phyloP scores from a whole-genome alignment of 2,113 vertebrate genomes.

The Eleginops maclovinus region DNA sequence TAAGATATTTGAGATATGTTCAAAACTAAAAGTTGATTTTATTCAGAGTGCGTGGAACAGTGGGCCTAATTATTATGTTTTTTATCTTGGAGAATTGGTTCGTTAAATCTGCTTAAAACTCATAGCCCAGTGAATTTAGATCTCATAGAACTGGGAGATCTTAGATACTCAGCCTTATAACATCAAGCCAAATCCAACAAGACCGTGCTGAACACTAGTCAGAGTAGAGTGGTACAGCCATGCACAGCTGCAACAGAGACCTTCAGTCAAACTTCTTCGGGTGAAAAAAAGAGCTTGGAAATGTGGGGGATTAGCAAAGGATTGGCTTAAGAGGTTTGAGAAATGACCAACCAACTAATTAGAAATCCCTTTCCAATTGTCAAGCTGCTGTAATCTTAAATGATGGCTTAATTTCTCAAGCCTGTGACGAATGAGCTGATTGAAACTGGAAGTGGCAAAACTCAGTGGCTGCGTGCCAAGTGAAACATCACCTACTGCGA shows the following conservation, averaged over 20 bases:
- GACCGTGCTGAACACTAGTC: background rate
- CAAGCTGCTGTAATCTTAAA: conserved; percentile 78
- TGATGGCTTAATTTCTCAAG: conserved; percentile 72
- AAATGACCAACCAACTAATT: conserved; percentile 77
- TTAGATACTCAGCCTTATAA: conserved; percentile 15
- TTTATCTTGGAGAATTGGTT: too few relatives aligned
- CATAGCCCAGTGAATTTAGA: conserved; percentile 15
- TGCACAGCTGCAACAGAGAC: conserved; percentile 36
- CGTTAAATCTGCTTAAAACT: conserved; percentile 46
- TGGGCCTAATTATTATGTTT: too few relatives aligned
- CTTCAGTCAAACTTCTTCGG: conserved; percentile 48
- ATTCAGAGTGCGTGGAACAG: conserved; percentile 10
- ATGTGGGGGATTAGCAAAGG: conserved; percentile 72
- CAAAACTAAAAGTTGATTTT: background rate
- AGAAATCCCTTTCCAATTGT: conserved; percentile 81
- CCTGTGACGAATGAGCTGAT: conserved; percentile 67
- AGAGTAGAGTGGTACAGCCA: conserved; percentile 27
- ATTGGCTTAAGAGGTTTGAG: conserved; percentile 73
- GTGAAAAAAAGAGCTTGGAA: conserved; percentile 50
- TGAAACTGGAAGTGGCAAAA: conserved; percentile 64
- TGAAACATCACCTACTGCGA: conserved; percentile 27
- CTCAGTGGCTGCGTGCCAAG: conserved; percentile 35
- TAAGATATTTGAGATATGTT: background rate
- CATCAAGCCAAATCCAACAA: conserved; percentile 20
- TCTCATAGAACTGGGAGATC: background rate